Base-by-base conservation (phyloP, 1,140 invertebrate genomes). In the Yoshiicerus persimilis region DNA sequence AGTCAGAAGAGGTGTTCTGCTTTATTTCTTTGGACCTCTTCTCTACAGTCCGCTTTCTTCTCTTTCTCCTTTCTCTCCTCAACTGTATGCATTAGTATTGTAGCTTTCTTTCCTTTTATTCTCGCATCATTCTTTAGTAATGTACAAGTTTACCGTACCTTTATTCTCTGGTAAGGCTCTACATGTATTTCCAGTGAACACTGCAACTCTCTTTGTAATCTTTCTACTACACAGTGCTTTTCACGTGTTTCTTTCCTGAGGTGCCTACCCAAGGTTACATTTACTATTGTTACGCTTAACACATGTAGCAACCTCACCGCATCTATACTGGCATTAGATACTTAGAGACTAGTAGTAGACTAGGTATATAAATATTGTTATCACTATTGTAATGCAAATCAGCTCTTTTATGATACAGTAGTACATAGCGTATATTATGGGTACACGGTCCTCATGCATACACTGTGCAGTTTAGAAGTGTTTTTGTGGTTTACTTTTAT, bases 1-100 rank as follows among this genome's bases (percentile, higher is more conserved):
- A 88, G 84, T 86, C 84, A 80, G 66, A 86, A 62, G 88, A 88
- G 88, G 88, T 86, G 88, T 86, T 86, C 88, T 86, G 41, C 66
- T 88, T 88, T 88, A 86, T 83, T 88, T 88, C 88, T 83, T 86
- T 77, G 80, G 66, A 30, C 32, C 75, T 34, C 16, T 56, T 84
- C 38, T 70, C 66, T 27, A n/a, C n/a, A n/a, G n/a, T n/a, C n/a
- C 64, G 27, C 30, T 70, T 70, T 70, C 66, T 70, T 70, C 30
- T 16, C 66, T 70, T 70, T 70, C 38, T 38, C 23, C 39, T 32
- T 84, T 86, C 85, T 75, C 11, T 75, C 25, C 41, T 47, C 41
- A 47, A 47, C 41, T 80, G 16, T 38, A 83, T 83, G 34, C 27
- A 47, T 47, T 84, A 84, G 27, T 47, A 27, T 84, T 83, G 38